These are phyloP conservation scores for Zaprionus obscuricornis DNA, from an alignment of 2,888 invertebrate species.

Conservation along the genomic window DNA sequence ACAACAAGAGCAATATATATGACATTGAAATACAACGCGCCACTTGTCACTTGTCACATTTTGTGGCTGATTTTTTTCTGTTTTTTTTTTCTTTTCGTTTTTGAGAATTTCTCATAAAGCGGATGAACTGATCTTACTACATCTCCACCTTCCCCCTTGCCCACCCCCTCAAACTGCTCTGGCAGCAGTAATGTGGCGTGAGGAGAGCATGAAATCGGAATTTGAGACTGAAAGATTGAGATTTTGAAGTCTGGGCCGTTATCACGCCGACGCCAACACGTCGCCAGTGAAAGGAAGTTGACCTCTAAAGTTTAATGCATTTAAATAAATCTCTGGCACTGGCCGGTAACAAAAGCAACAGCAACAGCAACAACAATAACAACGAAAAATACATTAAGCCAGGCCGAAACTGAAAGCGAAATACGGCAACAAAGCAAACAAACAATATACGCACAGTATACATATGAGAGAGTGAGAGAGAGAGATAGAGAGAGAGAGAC, in stretches of 20 bases:
- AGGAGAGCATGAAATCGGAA: slow-evolving; percentile 13
- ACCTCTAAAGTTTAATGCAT: slow-evolving; percentile 81
- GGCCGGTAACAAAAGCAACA: slow-evolving; percentile 19
- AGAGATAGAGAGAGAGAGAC: too few species aligned
- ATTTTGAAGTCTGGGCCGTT: slow-evolving; percentile 53
- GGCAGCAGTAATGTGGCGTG: not conserved
- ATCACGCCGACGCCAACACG: slow-evolving; percentile 60
- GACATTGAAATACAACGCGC: slow-evolving; percentile 73
- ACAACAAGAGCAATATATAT: slow-evolving; percentile 23
- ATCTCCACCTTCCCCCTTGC: too few species aligned
- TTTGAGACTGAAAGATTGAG: slow-evolving; percentile 18
- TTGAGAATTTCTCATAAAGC: slow-evolving; percentile 39
- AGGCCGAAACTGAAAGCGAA: slow-evolving; percentile 69
- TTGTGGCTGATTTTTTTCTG: slow-evolving; percentile 64
- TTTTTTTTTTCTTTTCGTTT: slow-evolving; percentile 15
- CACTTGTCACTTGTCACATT: slow-evolving; percentile 78
- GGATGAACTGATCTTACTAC: slow-evolving; percentile 31
- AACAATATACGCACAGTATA: not conserved
- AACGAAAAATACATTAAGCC: slow-evolving; percentile 54
- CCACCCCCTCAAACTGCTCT: too few species aligned
- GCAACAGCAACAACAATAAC: slow-evolving; percentile 17
- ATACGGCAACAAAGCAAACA: slow-evolving; percentile 37
- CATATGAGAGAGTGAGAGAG: too few species aligned
- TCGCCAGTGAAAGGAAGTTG: slow-evolving; percentile 80
- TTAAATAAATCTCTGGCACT: slow-evolving; percentile 71